These are phyloP conservation scores for Hippoglossus hippoglossus DNA, from an alignment of 2,797 vertebrate species.

Conservation along the genomic window DNA sequence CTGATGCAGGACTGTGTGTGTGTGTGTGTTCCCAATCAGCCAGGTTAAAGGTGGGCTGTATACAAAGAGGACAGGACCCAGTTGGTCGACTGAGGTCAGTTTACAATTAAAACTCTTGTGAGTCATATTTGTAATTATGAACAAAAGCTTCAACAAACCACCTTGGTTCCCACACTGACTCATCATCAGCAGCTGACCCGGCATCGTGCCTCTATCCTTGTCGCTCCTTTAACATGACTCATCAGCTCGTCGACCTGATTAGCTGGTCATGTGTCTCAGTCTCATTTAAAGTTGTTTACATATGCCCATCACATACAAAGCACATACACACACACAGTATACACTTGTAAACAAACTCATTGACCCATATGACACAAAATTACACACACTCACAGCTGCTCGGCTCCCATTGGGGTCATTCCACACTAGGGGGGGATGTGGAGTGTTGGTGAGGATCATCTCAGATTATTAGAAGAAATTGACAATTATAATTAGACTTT, in stretches of 20 bases:
- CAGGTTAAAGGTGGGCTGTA: constrained; percentile 15
- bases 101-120: neutral
- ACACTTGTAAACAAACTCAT: neutral
- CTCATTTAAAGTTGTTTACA: constrained; percentile 18
- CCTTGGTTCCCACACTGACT: neutral
- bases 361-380: neutral
- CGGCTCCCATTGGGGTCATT: neutral
- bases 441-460: too few species aligned
- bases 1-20: constrained; percentile 48
- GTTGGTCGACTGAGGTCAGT: neutral
- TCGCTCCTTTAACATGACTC: constrained; percentile 47
- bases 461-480: too few species aligned
- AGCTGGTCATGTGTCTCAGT: constrained; percentile 41
- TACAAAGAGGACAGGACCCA: neutral
- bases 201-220: constrained; percentile 4
- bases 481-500: too few species aligned
- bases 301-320: neutral
- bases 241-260: constrained; percentile 41
- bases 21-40: constrained; percentile 24
- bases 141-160: too few species aligned
- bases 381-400: neutral
- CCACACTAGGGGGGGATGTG: too few species aligned
- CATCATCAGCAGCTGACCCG: neutral
- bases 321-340: neutral
- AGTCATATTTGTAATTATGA: too few species aligned